A percentile compares a stretch with the other conserved stretches of the same genome.
phyloP scores from a whole-genome alignment of 2,797 vertebrate species.

The Sebastes vulpes region DNA sequence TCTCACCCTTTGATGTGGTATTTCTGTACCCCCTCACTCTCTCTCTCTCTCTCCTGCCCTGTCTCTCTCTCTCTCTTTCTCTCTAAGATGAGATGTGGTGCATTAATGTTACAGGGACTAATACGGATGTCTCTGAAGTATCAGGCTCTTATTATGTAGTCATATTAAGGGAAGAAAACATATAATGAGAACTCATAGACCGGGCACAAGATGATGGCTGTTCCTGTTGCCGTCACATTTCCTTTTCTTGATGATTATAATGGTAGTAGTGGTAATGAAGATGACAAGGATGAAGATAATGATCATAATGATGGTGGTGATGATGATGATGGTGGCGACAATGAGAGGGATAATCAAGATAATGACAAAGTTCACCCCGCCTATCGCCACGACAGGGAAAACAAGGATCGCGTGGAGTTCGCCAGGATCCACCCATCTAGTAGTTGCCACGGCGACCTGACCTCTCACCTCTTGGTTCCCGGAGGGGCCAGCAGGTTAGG shows the following conservation, averaged over 20 bases:
- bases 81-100: constrained; percentile 72
- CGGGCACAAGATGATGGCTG: constrained; percentile 68
- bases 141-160: constrained; percentile 81
- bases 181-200: constrained; percentile 77
- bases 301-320: constrained; percentile 67
- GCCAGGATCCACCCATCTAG: constrained; percentile 93
- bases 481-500: constrained; percentile 90
- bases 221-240: constrained; percentile 69
- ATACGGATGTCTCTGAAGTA: constrained; percentile 81
- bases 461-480: constrained; percentile 93
- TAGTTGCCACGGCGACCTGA: constrained; percentile 93
- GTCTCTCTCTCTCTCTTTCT: constrained; percentile 52
- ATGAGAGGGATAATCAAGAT: constrained; percentile 74
- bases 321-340: constrained; percentile 58
- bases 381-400: constrained; percentile 85
- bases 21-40: constrained; percentile 58
- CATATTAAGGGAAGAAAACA: constrained; percentile 81
- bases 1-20: constrained; percentile 80
- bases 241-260: constrained; percentile 77
- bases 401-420: constrained; percentile 96
- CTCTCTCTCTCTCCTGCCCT: constrained; percentile 27
- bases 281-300: constrained; percentile 78
- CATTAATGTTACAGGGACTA: constrained; percentile 81
- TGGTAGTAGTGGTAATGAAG: constrained; percentile 76
- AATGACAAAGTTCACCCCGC: constrained; percentile 71